Conservation (phyloP, 1,140 invertebrate genomes). For the Drosophila cardini region DNA sequence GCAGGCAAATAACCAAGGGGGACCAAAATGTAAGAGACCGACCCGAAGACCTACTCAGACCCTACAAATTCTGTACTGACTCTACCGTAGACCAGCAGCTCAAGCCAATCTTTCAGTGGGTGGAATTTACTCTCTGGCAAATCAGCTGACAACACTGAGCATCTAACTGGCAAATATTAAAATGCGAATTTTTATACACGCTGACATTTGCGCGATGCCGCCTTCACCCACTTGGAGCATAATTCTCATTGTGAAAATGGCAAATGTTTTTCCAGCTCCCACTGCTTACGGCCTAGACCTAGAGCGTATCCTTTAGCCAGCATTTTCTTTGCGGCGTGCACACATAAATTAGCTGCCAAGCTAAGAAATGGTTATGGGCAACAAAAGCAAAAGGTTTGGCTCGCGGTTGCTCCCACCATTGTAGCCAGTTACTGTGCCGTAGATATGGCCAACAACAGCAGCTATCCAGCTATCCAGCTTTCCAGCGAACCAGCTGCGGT, state of each 20-base stretch:
- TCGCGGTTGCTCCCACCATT: constrained; percentile 23
- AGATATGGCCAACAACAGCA: constrained; percentile 45
- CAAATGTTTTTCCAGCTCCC: constrained; percentile 20
- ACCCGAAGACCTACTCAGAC: constrained; percentile 3
- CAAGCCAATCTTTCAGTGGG: neutral
- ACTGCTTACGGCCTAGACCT: neutral
- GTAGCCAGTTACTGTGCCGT: constrained; percentile 50
- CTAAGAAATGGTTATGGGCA: constrained; percentile 78
- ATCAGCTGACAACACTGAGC: constrained; percentile 73
- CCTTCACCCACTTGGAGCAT: constrained; percentile 38
- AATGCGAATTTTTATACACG: constrained; percentile 81
- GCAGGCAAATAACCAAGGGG: constrained; percentile 64
- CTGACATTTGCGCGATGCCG: constrained; percentile 69
- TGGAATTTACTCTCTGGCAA: constrained; percentile 47
- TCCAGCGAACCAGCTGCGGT: constrained; percentile 60
- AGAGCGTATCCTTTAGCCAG: constrained; percentile 70
- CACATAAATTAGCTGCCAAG: constrained; percentile 83
- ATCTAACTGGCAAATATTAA: constrained; percentile 82
- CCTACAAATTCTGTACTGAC: neutral
- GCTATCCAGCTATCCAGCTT: too few relatives aligned
- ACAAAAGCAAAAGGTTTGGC: constrained; percentile 77
- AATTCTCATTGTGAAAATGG: constrained; percentile 70
- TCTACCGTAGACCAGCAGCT: too few relatives aligned
- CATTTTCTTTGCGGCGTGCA: constrained; percentile 78
- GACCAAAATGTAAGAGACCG: constrained; percentile 35